Conservation (phyloP, 2,888 invertebrate species). For the Cosmopolites sordidus region DNA sequence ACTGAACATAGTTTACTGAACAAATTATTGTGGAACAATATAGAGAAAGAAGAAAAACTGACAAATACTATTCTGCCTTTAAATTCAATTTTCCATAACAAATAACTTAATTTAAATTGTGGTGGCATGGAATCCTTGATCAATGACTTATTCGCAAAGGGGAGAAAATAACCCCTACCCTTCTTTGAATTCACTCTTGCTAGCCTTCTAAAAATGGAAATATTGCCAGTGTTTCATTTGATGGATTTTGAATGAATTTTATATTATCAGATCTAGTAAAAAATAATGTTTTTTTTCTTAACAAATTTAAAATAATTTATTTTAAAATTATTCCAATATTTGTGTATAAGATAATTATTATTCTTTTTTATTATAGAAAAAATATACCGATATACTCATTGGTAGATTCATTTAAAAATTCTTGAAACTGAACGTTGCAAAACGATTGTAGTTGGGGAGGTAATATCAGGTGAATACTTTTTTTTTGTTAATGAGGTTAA, state of each 20-base stretch:
- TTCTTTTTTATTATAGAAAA: no score
- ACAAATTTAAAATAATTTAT: no score
- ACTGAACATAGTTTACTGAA: not conserved
- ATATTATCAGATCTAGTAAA: no score
- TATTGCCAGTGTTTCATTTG: not conserved
- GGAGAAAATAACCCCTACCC: slow-evolving; percentile 18
- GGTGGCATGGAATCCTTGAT: slow-evolving; percentile 15
- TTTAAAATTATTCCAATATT: no score
- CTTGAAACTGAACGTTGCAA: no score
- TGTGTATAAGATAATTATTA: no score
- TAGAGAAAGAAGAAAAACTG: not conserved
- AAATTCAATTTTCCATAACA: slow-evolving; percentile 13
- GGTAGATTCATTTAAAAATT: no score
- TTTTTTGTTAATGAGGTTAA: no score
- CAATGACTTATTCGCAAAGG: slow-evolving; percentile 15
- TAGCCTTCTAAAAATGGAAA: slow-evolving; percentile 14
- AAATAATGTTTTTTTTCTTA: no score
- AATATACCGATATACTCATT: no score
- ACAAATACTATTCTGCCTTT: not conserved
- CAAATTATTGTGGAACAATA: not conserved
- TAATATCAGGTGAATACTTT: no score
- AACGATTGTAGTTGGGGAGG: no score
- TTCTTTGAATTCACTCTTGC: slow-evolving; percentile 15
- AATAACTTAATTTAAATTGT: slow-evolving; percentile 22
- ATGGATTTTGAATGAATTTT: not conserved